A percentile compares a stretch with the other conserved stretches of the same genome.
Conservation (phyloP, 2,888 invertebrate species). For the Drosophila dives region DNA sequence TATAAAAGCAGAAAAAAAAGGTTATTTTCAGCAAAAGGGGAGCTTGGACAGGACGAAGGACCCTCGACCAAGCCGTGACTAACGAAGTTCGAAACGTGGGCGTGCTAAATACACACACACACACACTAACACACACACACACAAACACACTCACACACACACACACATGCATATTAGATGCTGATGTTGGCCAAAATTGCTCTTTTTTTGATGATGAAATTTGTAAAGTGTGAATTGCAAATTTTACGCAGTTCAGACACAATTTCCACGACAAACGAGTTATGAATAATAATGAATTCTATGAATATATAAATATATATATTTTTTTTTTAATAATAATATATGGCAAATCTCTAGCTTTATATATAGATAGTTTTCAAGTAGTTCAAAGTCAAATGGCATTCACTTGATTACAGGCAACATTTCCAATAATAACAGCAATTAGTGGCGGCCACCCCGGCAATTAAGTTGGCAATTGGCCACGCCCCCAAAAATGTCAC, state of each 20-base stretch:
- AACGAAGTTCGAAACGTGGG: slow-evolving; percentile 72
- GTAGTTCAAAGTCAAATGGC: slow-evolving; percentile 9
- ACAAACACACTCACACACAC: not conserved
- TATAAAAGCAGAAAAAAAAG: slow-evolving; percentile 44
- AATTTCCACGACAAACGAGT: slow-evolving; percentile 56
- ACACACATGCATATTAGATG: not conserved
- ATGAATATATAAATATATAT: slow-evolving; percentile 3
- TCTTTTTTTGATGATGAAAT: slow-evolving; percentile 55
- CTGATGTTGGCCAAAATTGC: slow-evolving; percentile 2
- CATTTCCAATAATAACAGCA: not conserved
- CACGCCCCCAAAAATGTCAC: slow-evolving; percentile 31
- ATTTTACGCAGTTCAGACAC: slow-evolving; percentile 65
- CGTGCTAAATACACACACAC: slow-evolving; percentile 32
- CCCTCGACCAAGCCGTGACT: slow-evolving; percentile 61
- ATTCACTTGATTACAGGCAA: not conserved
- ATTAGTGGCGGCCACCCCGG: slow-evolving; percentile 15
- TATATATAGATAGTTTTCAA: not conserved
- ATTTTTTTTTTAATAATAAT: slow-evolving; percentile 4
- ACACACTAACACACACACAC: not conserved
- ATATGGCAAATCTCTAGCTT: not conserved
- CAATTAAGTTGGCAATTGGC: slow-evolving; percentile 27
- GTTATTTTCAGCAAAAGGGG: slow-evolving; percentile 25
- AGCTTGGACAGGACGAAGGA: slow-evolving; percentile 23
- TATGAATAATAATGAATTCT: slow-evolving; percentile 78
- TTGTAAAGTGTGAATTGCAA: slow-evolving; percentile 82